Base-by-base conservation (phyloP, 2,888 invertebrate species). In the Quadroppia sp. region DNA sequence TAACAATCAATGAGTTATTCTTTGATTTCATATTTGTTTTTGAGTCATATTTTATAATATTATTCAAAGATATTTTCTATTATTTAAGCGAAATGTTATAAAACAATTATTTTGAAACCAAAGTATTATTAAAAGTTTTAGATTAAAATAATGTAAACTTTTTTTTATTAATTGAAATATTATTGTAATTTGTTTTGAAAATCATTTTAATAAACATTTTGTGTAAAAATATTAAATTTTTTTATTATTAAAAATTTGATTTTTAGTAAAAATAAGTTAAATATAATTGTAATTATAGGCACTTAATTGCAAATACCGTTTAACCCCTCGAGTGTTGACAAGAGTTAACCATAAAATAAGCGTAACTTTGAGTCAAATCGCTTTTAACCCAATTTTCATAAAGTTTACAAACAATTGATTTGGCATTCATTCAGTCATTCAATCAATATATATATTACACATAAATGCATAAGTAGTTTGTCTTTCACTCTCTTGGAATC, bases 391-490 rank as follows among this genome's bases (percentile, higher is more conserved):
- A 23, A 20, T 45, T 69, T 20, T 53, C 2, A 64, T 64, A 20
- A n/a, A n/a, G 20, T 36, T 69, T 42, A 42, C 25, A 45, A 45
- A 69, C 69, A 45, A 69, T 45, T 36, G 36, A 64, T 64, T 69
- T 69, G 69, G 69, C 69, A 69, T 36, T 64, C 30, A 64, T 45
- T 69, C 69, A 69, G n/a, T 69, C 25, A 36, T 17, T 2, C 36
- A 40, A 36, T 32, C 4, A n/a, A 17, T 6, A n/a, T 36, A 28
- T 64, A 13, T 17, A 20, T 45, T 15, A 11, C 45, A 45, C 45
- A 56, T 28, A 42, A 69, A 69, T 69, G 45, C 69, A 69, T 69
- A 69, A 69, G 69, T 69, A 69, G 69, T 69, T 69, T 45, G 25
- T 69, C 15, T 20, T 36, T 20, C n/a, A 67, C 25, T 23, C 36